Evolutionary conservation across 1,140 invertebrate species (phyloP).

Genomic region (Drosophila triauraria): DNA sequence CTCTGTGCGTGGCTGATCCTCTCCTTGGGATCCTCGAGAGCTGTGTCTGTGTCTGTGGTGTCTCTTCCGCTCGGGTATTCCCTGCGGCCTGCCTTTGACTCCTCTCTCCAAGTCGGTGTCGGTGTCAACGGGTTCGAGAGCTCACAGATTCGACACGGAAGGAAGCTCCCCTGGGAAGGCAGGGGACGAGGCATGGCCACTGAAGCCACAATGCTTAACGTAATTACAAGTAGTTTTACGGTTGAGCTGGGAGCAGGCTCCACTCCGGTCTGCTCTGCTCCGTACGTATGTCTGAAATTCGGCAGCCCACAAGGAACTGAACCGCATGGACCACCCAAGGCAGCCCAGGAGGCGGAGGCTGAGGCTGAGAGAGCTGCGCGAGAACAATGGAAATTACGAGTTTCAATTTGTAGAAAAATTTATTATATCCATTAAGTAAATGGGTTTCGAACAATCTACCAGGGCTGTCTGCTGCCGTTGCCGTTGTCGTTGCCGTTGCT

Average conservation of each 20-base stretch:
- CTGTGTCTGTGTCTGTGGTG: neutral
- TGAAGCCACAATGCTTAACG: conserved; percentile 70
- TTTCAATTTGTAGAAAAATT: conserved; percentile 84
- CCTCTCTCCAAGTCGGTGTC: neutral
- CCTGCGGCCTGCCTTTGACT: neutral
- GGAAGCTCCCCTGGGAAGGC: neutral
- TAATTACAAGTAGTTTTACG: conserved; percentile 80
- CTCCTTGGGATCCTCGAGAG: conserved; percentile 16
- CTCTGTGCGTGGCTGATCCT: conserved; percentile 12
- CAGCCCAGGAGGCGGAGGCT: neutral
- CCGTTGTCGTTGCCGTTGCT: neutral
- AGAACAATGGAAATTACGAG: conserved; percentile 84
- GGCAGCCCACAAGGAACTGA: conserved; percentile 29
- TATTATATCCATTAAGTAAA: conserved; percentile 84
- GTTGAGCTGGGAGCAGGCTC: conserved; percentile 25
- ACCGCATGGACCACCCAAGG: neutral
- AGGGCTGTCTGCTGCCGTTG: conserved; percentile 2
- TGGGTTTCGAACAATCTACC: conserved; percentile 79
- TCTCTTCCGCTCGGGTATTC: neutral
- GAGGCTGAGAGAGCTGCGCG: conserved; percentile 52
- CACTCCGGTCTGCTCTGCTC: neutral
- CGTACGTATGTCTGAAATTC: conserved; percentile 31
- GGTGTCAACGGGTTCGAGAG: conserved; percentile 38
- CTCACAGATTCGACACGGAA: conserved; percentile 37
- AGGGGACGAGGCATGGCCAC: conserved; percentile 9